A percentile compares a stretch with the other conserved stretches of the same genome.
phyloP scores from a whole-genome alignment of 2,888 invertebrate genomes.

The Cantharis flavilabris region DNA sequence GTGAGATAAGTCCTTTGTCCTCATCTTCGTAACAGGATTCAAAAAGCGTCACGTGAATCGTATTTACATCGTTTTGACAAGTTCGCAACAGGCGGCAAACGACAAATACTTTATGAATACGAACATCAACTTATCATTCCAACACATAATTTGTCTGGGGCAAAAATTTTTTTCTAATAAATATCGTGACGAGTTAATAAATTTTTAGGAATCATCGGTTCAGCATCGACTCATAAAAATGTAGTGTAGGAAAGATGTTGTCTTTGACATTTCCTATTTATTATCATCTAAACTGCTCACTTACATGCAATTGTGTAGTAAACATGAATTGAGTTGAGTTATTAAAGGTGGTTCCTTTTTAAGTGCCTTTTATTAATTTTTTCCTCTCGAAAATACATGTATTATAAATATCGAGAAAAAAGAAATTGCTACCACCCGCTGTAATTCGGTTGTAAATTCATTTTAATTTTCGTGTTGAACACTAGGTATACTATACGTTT shows the following conservation, averaged over 20 bases:
- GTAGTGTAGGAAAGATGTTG: slow-evolving; percentile 14
- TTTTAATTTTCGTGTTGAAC: slow-evolving; percentile 31
- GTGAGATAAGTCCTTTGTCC: slow-evolving; percentile 21
- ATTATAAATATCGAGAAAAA: slow-evolving; percentile 39
- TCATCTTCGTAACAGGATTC: slow-evolving; percentile 21
- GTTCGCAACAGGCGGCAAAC: slow-evolving; percentile 38
- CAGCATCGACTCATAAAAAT: not conserved
- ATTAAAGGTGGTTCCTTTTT: slow-evolving; percentile 43
- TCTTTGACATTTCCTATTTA: slow-evolving; percentile 38
- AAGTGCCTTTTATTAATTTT: slow-evolving; percentile 43
- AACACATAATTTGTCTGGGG: slow-evolving; percentile 21
- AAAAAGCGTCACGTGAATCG: slow-evolving; percentile 28
- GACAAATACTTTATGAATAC: slow-evolving; percentile 32
- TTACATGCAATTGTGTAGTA: slow-evolving; percentile 50
- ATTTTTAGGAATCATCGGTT: not conserved
- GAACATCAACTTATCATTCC: slow-evolving; percentile 11
- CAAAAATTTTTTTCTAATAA: slow-evolving; percentile 5
- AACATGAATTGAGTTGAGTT: slow-evolving; percentile 48
- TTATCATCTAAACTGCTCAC: slow-evolving; percentile 44
- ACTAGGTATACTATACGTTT: slow-evolving; percentile 20
- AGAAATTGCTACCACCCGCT: slow-evolving; percentile 30
- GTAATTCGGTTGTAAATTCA: slow-evolving; percentile 28
- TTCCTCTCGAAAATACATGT: slow-evolving; percentile 38
- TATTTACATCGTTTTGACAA: slow-evolving; percentile 35
- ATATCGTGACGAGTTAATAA: not conserved